These are phyloP conservation scores for Oreochromis grahami DNA, from an alignment of 2,797 vertebrate genomes.

Conservation along the genomic window DNA sequence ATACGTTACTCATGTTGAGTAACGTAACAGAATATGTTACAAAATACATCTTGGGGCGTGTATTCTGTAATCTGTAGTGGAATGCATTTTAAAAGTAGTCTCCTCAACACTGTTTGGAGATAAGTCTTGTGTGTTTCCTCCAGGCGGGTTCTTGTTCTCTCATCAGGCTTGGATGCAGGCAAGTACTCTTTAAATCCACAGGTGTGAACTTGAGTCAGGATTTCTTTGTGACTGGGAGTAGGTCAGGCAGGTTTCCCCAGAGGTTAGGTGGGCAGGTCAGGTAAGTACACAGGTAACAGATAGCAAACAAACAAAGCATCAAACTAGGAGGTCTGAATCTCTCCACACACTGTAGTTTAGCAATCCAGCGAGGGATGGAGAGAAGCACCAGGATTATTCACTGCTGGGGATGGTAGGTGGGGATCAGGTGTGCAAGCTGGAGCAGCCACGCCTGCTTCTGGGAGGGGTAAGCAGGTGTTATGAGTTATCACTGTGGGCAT, in stretches of 20 bases:
- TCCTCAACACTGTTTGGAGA: not conserved
- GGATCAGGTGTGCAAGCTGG: not conserved
- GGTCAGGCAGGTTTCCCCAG: not conserved
- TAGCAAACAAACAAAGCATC: not conserved
- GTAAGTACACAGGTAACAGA: not conserved
- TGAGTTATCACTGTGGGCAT: not conserved
- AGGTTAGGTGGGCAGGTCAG: not conserved
- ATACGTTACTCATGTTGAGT: not conserved
- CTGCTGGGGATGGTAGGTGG: not conserved
- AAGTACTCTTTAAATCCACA: not conserved
- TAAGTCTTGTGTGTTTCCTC: not conserved
- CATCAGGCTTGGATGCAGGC: not conserved
- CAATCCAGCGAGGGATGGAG: not conserved
- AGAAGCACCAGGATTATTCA: not conserved
- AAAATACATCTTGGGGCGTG: not conserved
- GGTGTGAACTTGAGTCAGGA: not conserved
- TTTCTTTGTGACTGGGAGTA: not conserved
- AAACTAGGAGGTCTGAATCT: not conserved
- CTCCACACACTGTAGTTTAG: not conserved
- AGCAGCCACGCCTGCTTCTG: not conserved
- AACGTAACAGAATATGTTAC: not conserved
- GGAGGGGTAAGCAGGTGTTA: not conserved
- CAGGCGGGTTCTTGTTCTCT: no score
- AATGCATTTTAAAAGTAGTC: not conserved
- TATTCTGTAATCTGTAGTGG: not conserved